Evolutionary conservation across 2,113 vertebrate genomes (phyloP).

Genomic region (Budorcas taxicolor): DNA sequence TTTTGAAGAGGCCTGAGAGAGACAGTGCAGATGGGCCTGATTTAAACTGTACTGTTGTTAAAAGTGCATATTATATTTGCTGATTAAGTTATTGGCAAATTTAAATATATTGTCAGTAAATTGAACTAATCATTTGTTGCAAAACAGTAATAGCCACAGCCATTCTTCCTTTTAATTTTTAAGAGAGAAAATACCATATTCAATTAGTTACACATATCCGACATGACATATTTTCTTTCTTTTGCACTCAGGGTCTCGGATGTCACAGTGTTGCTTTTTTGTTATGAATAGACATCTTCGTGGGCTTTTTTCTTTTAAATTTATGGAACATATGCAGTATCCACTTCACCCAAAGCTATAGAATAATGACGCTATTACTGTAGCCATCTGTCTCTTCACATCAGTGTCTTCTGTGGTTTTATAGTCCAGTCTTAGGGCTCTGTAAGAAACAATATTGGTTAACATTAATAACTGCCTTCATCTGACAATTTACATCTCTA

Average conservation of each 20-base stretch:
- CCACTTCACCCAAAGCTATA: conserved; percentile 55
- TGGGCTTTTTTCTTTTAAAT: not conserved
- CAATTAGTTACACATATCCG: not conserved
- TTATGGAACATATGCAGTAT: conserved; percentile 29
- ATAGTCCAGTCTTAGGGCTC: conserved; percentile 42
- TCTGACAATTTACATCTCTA: conserved; percentile 52
- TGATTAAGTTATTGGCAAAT: conserved; percentile 2
- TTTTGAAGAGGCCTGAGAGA: not conserved
- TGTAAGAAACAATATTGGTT: conserved; percentile 43
- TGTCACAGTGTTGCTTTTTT: not conserved
- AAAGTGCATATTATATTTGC: conserved; percentile 34
- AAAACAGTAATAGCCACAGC: conserved; percentile 32
- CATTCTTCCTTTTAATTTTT: conserved; percentile 47
- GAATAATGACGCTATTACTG: conserved; percentile 42
- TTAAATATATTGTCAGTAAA: conserved; percentile 24
- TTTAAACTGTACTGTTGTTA: not conserved
- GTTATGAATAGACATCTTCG: conserved; percentile 13
- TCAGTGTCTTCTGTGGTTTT: conserved; percentile 40
- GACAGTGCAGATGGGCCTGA: not conserved
- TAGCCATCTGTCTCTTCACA: conserved; percentile 52
- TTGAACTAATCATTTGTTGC: conserved; percentile 28
- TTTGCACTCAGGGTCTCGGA: not conserved
- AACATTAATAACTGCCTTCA: conserved; percentile 53
- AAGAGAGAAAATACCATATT: not conserved
- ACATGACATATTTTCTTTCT: not conserved